These are phyloP conservation scores for Lycocorax pyrrhopterus DNA, from an alignment of 2,113 vertebrate genomes.

Conservation along the genomic window DNA sequence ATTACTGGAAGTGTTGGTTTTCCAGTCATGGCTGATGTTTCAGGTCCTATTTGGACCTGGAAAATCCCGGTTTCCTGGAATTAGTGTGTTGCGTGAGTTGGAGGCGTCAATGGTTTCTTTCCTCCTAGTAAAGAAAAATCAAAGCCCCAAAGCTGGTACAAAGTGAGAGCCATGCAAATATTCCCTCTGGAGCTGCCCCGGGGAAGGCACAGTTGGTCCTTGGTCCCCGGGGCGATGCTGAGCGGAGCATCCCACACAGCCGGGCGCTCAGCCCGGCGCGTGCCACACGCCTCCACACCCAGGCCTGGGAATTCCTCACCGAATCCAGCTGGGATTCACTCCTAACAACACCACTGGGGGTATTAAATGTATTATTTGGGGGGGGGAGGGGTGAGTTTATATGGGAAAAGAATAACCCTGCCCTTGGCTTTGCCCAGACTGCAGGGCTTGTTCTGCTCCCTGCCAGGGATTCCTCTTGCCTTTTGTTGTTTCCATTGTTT, in stretches of 20 bases:
- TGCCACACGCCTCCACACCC: not conserved
- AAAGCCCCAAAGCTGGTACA: not conserved
- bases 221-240: not conserved
- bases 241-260: not conserved
- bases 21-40: accelerated
- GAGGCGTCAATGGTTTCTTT: not conserved
- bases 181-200: not conserved
- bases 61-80: not conserved
- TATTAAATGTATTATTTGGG: not conserved
- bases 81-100: accelerated
- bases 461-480: not conserved
- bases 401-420: not conserved
- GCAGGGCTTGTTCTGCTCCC: not conserved
- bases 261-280: not conserved
- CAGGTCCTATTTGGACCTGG: not conserved
- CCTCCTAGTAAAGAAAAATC: not conserved
- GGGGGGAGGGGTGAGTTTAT: not conserved
- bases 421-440: not conserved
- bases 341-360: not conserved
- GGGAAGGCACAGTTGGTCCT: not conserved
- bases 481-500: not conserved
- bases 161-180: not conserved
- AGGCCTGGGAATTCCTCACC: not conserved
- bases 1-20: not conserved
- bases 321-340: not conserved